phyloP scores from a whole-genome alignment of 2,797 vertebrate genomes.

The Mionectes olivaceus region DNA sequence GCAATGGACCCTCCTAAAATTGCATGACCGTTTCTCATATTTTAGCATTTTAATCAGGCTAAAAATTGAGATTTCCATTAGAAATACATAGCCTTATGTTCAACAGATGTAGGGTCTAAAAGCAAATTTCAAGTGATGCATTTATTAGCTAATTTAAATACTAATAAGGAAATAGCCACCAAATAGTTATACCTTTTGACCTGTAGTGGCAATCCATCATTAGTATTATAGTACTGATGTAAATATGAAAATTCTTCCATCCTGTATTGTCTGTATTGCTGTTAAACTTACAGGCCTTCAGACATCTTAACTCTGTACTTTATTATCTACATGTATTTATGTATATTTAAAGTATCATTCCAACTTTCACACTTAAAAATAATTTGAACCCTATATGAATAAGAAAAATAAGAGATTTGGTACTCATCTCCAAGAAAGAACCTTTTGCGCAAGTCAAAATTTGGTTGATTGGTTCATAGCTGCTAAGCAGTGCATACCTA shows the following conservation, averaged over 20 bases:
- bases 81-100: conserved; percentile 8
- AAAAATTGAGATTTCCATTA: conserved; percentile 29
- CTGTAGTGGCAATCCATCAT: conserved; percentile 1
- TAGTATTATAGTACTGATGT: neutral
- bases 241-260: neutral
- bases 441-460: neutral
- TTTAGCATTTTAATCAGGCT: conserved; percentile 31
- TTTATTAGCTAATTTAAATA: conserved; percentile 41
- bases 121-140: neutral
- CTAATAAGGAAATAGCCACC: neutral
- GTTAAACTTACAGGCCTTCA: neutral
- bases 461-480: neutral
- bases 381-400: neutral
- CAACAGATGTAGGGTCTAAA: conserved; percentile 12
- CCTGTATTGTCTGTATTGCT: neutral
- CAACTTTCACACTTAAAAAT: neutral
- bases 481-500: neutral
- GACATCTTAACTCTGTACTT: neutral
- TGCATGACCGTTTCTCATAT: neutral
- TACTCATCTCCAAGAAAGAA: neutral
- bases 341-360: neutral
- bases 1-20: neutral
- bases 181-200: neutral
- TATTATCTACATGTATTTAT: neutral
- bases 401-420: neutral